Evolutionary conservation across 1,140 invertebrate species (phyloP).

Genomic region (Bombus balteatus): DNA sequence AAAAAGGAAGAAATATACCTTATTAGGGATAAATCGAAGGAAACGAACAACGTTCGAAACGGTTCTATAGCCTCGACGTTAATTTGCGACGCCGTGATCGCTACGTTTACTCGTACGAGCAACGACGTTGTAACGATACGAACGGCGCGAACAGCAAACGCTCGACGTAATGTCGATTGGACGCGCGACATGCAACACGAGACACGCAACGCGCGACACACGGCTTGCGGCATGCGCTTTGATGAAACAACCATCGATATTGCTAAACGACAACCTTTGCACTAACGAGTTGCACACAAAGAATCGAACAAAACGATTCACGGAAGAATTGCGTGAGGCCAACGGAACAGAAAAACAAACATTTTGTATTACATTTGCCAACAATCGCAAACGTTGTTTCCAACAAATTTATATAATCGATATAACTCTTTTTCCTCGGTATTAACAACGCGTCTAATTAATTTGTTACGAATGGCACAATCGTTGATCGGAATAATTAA

Average conservation of each 20-base stretch:
- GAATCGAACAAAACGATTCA: not conserved
- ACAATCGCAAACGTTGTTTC: not conserved
- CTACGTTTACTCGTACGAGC: not conserved
- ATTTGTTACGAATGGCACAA: slow-evolving; percentile 13
- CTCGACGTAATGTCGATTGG: not conserved
- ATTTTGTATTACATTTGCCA: not conserved
- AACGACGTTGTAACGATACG: not conserved
- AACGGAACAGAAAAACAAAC: not conserved
- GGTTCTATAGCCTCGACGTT: not conserved
- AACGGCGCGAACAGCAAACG: not conserved
- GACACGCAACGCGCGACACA: not conserved
- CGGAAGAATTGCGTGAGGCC: not conserved
- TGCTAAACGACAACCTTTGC: not conserved
- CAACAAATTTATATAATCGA: not conserved
- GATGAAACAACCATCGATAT: not conserved
- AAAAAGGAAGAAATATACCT: too few relatives aligned
- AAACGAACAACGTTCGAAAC: not conserved
- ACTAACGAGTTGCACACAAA: not conserved
- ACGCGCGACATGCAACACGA: not conserved
- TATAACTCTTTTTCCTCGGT: not conserved
- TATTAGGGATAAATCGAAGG: not conserved
- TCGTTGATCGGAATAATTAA: slow-evolving; percentile 46
- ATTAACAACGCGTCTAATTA: slow-evolving; percentile 4
- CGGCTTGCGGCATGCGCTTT: not conserved
- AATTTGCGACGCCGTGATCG: not conserved